Evolutionary conservation across 92 coral and sea anemone species (phyloP), one percentile per base, ranked within the genome.

Genomic region (Virgularia gustaviana): DNA sequence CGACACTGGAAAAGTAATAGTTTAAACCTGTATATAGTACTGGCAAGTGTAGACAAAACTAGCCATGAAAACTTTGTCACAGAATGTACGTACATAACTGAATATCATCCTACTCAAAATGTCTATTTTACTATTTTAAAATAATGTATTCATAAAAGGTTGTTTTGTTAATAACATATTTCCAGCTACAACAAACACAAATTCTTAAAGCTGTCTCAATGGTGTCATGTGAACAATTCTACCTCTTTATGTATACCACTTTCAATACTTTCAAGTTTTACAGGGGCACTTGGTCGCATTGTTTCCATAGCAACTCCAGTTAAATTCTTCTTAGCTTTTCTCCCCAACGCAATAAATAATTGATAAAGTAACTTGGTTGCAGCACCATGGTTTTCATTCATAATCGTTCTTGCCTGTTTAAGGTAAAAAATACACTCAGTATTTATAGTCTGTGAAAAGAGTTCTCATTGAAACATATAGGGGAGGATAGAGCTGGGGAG

Each of bases 251-350:
- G 86, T 53, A 92, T 70, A 6, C 89, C 90, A 77, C 96, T 92
- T 72, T 92, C 98, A 61, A 92, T 89, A 57, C 83, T 92, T 51
- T 92, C 98, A 10, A 92, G 82, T 71, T 92, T 92, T 30, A 92
- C 90, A 30, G 98, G 98, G 0, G 94, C 98, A 82, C 98, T 89
- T 0, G 98, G 94, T 74, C 98, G 78, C 98, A 92, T 92, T 27
- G 98, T 92, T 87, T 89, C 96, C 98, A 92, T 92, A 25, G 98
- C 98, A 81, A 89, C 87, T 44, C 98, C 98, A 22, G 98, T 92
- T 49, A 92, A 80, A 49, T 91, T 91, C 80, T 81, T 78, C 81
- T 92, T 92, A 81, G 83, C 79, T 79, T 92, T 89, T 63, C 90
- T 86, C 22, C 98, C 98, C 49, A 92, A 83, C 8, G 98, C 89